Evolutionary conservation across 2,888 invertebrate species (phyloP).

Genomic region (Polymixis lichenea): DNA sequence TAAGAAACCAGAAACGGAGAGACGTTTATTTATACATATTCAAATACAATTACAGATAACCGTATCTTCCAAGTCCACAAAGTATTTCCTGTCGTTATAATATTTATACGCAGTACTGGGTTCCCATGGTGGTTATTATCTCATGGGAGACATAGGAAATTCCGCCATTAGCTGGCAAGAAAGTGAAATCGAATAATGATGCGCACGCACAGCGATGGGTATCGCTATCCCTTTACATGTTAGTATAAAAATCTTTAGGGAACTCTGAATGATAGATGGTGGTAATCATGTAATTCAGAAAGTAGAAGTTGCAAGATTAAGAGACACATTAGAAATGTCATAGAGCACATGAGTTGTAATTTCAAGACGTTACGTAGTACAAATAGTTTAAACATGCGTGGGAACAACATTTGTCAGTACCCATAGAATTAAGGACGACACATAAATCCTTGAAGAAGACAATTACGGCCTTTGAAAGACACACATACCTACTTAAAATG

Average conservation of each 20-base stretch:
- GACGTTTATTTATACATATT: constrained; percentile 56
- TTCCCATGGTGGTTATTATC: constrained; percentile 68
- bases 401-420: neutral
- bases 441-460: neutral
- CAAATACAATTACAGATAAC: constrained; percentile 65
- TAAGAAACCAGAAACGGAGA: constrained; percentile 36
- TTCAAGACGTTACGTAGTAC: neutral
- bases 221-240: constrained; percentile 53
- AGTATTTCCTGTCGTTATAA: constrained; percentile 66
- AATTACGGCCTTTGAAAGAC: neutral
- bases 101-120: constrained; percentile 51
- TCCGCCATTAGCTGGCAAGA: constrained; percentile 70
- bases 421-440: neutral
- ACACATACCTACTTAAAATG: neutral
- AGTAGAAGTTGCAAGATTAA: constrained; percentile 40
- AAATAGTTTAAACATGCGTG: constrained; percentile 4
- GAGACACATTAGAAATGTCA: constrained; percentile 14
- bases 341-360: constrained; percentile 3
- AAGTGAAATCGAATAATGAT: constrained; percentile 77
- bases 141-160: constrained; percentile 74
- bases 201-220: constrained; percentile 56
- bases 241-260: constrained; percentile 50
- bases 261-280: constrained; percentile 53
- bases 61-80: constrained; percentile 60
- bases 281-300: constrained; percentile 30